Evolutionary conservation across 1,140 invertebrate species (phyloP).

Genomic region (Mamestra configurata): DNA sequence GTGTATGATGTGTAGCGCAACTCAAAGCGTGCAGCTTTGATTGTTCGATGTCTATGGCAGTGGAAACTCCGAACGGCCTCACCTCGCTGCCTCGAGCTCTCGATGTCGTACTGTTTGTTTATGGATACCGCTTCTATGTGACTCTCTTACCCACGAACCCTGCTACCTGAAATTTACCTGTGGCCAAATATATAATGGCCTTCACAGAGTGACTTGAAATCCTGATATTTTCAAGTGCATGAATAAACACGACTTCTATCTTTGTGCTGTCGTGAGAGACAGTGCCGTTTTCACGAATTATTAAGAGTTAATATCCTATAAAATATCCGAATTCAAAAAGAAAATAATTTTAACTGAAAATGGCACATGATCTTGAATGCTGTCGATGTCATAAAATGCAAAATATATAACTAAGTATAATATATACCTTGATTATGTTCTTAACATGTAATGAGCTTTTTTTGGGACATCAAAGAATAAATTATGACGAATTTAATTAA

Average conservation of each 20-base stretch:
- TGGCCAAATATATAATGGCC: slow-evolving; percentile 52
- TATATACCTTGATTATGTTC: slow-evolving; percentile 34
- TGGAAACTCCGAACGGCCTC: slow-evolving; percentile 71
- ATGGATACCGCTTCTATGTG: slow-evolving; percentile 82
- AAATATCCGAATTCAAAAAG: background rate
- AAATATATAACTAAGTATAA: slow-evolving; percentile 39
- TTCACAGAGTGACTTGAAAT: slow-evolving; percentile 53
- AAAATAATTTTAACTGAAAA: slow-evolving; percentile 57
- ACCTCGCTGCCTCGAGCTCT: slow-evolving; percentile 80
- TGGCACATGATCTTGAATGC: slow-evolving; percentile 70
- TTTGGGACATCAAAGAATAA: slow-evolving; percentile 61
- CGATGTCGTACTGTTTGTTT: slow-evolving; percentile 84
- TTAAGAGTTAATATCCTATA: background rate
- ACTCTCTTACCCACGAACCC: slow-evolving; percentile 68
- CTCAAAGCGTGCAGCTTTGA: slow-evolving; percentile 82
- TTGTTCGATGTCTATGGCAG: slow-evolving; percentile 83
- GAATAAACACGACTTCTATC: slow-evolving; percentile 59
- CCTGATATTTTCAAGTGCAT: slow-evolving; percentile 69
- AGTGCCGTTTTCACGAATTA: slow-evolving; percentile 66
- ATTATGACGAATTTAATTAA: background rate
- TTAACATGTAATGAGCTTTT: slow-evolving; percentile 37
- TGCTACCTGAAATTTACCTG: slow-evolving; percentile 59
- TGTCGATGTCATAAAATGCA: slow-evolving; percentile 67
- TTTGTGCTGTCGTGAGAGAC: slow-evolving; percentile 55
- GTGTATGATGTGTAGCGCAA: slow-evolving; percentile 75